phyloP scores from a whole-genome alignment of 2,113 vertebrate species.

The Bujurquina vittata region DNA sequence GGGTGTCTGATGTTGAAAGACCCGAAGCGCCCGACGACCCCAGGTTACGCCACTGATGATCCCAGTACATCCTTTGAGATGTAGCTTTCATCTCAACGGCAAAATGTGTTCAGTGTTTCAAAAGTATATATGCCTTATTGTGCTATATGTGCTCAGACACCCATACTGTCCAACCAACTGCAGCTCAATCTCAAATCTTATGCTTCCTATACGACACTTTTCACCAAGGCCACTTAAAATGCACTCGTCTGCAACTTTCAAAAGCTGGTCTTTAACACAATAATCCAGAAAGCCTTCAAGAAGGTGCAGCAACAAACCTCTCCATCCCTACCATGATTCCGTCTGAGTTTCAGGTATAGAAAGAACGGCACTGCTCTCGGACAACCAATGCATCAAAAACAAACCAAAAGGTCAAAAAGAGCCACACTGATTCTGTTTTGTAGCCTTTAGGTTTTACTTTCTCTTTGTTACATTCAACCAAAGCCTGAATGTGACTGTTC shows the following conservation, averaged over 20 bases:
- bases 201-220: too few species aligned
- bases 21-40: not conserved
- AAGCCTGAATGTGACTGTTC: not conserved
- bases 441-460: not conserved
- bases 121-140: not conserved
- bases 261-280: not conserved
- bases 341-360: not conserved
- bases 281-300: not conserved
- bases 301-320: not conserved
- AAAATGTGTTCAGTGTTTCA: not conserved
- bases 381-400: not conserved
- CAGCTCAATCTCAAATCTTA: too few species aligned
- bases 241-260: not conserved
- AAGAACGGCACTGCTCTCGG: not conserved
- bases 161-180: too few species aligned
- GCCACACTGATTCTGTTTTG: not conserved
- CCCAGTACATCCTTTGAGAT: not conserved
- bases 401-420: too few species aligned
- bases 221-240: not conserved
- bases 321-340: not conserved
- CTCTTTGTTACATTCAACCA: not conserved
- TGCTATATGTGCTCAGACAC: too few species aligned
- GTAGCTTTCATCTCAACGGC: too few species aligned
- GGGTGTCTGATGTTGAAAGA: not conserved
- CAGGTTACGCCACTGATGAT: too few species aligned